Base-by-base conservation (phyloP, 2,888 invertebrate species). In the Furcula furcula region DNA sequence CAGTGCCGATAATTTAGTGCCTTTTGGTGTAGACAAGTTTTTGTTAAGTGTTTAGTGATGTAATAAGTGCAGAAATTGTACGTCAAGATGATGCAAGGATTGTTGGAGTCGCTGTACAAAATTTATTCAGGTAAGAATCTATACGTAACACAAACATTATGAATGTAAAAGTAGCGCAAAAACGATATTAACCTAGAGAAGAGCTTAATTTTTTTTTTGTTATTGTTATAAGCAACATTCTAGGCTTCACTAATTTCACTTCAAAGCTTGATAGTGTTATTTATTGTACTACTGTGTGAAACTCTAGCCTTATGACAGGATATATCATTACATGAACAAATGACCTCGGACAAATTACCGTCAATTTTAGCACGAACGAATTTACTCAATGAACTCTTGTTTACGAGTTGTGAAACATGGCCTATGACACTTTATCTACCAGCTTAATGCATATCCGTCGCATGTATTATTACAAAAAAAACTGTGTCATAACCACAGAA, bases 1-100 rank as follows among this genome's bases (percentile, higher is more conserved):
- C 60, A 55, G 53, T 63, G 52, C 22, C 36, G 34, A 42, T 46
- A 27, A 36, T 38, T 46, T 40, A 34, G 46, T 46, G 49, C 50
- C 38, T 43, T 31, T 34, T 27, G 51, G 40, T 40, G 36, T 52
- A 52, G 43, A 52, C 49, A 39, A 44, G 59, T 49, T 59, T 45
- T 46, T 52, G 42, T 45, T 37, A 12, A 52, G 55, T 59, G 54
- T 62, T 39, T 53, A 58, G 54, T 59, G 54, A 60, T 64, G 54
- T 62, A 54, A 54, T 48, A 44, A 66, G 70, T 70, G 70, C 44
- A 32, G 41, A 48, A 48, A 55, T 48, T 66, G 62, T 58, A 50
- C 46, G 51, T 49, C 72, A 88, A 80, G 57, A 88, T 87, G 87
- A 87, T 88, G 87, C 87, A 88, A 71, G 88, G 87, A 65, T 70